A percentile compares a stretch with the other conserved stretches of the same genome.
Evolutionary conservation across 2,888 invertebrate genomes (phyloP).

Genomic region (Myopa tessellatipennis): DNA sequence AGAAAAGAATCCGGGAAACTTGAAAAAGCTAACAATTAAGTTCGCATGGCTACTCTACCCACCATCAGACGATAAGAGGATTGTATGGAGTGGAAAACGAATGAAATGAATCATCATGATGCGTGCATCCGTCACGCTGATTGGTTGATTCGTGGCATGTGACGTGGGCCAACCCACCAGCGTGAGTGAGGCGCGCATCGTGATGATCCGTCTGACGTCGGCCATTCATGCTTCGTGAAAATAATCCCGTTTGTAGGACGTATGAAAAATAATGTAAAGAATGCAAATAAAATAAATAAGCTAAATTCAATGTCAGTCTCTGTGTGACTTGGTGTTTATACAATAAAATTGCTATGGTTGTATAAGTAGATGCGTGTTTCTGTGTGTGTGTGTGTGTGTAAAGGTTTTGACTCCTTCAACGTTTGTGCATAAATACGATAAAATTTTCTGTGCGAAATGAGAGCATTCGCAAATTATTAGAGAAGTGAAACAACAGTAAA

Average conservation of each 20-base stretch:
- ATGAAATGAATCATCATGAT: too few relatives aligned
- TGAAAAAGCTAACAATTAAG: too few relatives aligned
- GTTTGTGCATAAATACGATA: not conserved
- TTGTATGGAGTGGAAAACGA: too few relatives aligned
- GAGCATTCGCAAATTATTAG: slow-evolving; percentile 30
- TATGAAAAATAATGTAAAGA: slow-evolving; percentile 18
- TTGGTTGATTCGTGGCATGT: too few relatives aligned
- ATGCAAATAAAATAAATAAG: slow-evolving; percentile 1
- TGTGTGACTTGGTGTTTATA: not conserved
- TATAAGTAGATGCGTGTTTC: slow-evolving; percentile 5
- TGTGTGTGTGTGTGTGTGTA: not conserved
- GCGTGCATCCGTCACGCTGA: too few relatives aligned
- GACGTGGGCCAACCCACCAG: too few relatives aligned
- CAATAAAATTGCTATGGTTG: not conserved
- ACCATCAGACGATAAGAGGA: too few relatives aligned
- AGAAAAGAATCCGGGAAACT: too few relatives aligned
- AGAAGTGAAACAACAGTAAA: slow-evolving; percentile 18
- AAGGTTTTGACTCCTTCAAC: not conserved
- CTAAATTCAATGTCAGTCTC: slow-evolving; percentile 5
- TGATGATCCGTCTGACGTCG: too few relatives aligned
- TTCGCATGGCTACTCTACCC: too few relatives aligned
- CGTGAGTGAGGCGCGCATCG: too few relatives aligned
- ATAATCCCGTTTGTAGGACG: slow-evolving; percentile 26
- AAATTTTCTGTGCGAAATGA: slow-evolving; percentile 3
- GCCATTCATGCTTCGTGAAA: too few relatives aligned